Evolutionary conservation across 2,888 invertebrate genomes (phyloP).

Genomic region (Hecatera dysodea): DNA sequence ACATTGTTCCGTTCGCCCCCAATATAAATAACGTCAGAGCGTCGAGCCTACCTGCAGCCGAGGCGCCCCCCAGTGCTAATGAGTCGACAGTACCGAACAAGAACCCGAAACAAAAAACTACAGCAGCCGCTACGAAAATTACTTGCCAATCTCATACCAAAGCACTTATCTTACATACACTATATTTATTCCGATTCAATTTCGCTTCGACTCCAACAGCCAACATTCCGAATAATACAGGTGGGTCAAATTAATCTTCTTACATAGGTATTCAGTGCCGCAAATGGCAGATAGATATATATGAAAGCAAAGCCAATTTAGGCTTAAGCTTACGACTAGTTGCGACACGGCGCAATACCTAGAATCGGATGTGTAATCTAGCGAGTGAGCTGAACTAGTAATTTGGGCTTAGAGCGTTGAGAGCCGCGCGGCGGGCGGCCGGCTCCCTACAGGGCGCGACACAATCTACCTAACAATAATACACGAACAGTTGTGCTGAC

Average conservation of each 20-base stretch:
- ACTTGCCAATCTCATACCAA: conserved; percentile 45
- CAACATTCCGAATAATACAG: conserved; percentile 49
- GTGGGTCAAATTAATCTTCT: conserved; percentile 61
- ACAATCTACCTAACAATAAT: conserved; percentile 81
- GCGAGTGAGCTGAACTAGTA: conserved; percentile 78
- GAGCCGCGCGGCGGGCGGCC: conserved; percentile 82
- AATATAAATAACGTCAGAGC: conserved; percentile 80
- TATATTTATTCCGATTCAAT: conserved; percentile 43
- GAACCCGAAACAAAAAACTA: conserved; percentile 47
- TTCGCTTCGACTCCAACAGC: conserved; percentile 19
- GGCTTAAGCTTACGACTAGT: conserved; percentile 62
- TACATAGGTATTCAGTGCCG: conserved; percentile 53
- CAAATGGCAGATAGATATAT: conserved; percentile 58
- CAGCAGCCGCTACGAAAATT: conserved; percentile 46
- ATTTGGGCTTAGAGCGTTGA: conserved; percentile 84
- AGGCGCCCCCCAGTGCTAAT: conserved; percentile 83
- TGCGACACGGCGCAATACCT: conserved; percentile 67
- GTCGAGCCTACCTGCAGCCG: conserved; percentile 76
- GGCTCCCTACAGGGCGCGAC: conserved; percentile 77
- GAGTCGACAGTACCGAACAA: conserved; percentile 74
- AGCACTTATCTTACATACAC: conserved; percentile 27
- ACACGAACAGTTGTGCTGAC: conserved; percentile 82
- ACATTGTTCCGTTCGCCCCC: conserved; percentile 81
- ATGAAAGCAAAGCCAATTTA: conserved; percentile 66
- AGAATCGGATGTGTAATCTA: conserved; percentile 71